These are phyloP conservation scores for Acipenser oxyrinchus DNA, from an alignment of 2,797 vertebrate species.

Conservation along the genomic window DNA sequence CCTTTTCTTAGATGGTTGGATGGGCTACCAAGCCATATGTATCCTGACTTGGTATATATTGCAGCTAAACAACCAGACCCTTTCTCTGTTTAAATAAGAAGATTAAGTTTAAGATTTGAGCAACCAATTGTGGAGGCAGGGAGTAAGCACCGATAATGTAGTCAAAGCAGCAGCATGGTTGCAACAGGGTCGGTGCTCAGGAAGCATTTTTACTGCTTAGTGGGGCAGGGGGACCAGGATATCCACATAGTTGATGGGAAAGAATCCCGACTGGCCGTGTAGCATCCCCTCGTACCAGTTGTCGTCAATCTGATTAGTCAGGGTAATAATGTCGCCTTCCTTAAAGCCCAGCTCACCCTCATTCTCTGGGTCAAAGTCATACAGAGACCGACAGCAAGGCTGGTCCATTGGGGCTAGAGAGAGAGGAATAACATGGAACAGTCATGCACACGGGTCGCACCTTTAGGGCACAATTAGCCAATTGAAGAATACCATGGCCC, in stretches of 20 bases:
- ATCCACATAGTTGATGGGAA: slow-evolving; percentile 97
- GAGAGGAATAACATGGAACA: slow-evolving; percentile 13
- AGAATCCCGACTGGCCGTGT: slow-evolving; percentile 93
- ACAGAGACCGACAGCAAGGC: slow-evolving; percentile 88
- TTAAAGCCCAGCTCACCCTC: slow-evolving; percentile 96
- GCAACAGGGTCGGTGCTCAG: slow-evolving; percentile 5
- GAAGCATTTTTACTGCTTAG: slow-evolving; percentile 47
- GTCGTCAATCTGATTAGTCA: slow-evolving; percentile 96
- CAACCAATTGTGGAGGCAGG: no score
- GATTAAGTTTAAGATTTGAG: no score
- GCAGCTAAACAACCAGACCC: no score
- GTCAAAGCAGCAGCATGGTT: slow-evolving; percentile 26
- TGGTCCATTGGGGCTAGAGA: slow-evolving; percentile 82
- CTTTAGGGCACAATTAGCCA: no score
- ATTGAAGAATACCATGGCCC: no score
- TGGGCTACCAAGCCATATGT: no score
- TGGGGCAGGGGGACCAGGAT: slow-evolving; percentile 90
- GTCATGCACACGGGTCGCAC: no score
- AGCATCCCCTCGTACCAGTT: slow-evolving; percentile 98
- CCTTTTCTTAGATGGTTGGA: no score
- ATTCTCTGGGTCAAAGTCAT: slow-evolving; percentile 96
- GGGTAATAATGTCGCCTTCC: slow-evolving; percentile 91
- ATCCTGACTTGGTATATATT: no score
- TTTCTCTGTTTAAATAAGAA: no score
- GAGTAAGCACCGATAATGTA: not conserved